A percentile compares a stretch with the other conserved stretches of the same genome.
phyloP scores from a whole-genome alignment of 2,113 vertebrate genomes.

The Vicugna pacos region DNA sequence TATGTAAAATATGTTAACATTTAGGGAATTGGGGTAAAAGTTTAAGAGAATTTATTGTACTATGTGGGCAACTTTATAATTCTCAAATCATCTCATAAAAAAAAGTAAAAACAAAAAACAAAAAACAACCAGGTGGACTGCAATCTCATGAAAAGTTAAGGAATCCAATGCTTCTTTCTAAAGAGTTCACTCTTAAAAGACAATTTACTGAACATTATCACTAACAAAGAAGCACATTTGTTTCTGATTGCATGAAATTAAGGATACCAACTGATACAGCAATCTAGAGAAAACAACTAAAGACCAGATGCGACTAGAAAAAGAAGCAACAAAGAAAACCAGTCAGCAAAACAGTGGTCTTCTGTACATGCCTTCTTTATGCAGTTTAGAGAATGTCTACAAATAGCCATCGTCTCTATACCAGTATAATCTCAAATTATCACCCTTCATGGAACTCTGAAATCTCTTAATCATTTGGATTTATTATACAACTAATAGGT shows the following conservation, averaged over 20 bases:
- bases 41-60: not conserved
- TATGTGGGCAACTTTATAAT: not conserved
- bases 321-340: not conserved
- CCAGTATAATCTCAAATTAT: not conserved
- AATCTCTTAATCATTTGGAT: not conserved
- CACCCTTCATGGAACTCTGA: not conserved
- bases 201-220: constrained; percentile 46
- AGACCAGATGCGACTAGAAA: constrained; percentile 6
- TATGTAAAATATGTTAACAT: not conserved
- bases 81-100: constrained; percentile 5
- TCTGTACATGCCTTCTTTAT: not conserved
- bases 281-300: constrained; percentile 29
- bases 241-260: constrained; percentile 59
- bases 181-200: not conserved
- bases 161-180: not conserved
- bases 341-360: not conserved
- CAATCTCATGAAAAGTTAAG: not conserved
- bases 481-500: not conserved
- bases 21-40: not conserved
- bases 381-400: not conserved
- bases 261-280: not conserved
- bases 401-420: not conserved
- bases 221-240: not conserved
- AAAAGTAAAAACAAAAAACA: not conserved
- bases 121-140: not conserved